Base-by-base conservation (phyloP, 2,888 invertebrate species). In the Tinea semifulvella region DNA sequence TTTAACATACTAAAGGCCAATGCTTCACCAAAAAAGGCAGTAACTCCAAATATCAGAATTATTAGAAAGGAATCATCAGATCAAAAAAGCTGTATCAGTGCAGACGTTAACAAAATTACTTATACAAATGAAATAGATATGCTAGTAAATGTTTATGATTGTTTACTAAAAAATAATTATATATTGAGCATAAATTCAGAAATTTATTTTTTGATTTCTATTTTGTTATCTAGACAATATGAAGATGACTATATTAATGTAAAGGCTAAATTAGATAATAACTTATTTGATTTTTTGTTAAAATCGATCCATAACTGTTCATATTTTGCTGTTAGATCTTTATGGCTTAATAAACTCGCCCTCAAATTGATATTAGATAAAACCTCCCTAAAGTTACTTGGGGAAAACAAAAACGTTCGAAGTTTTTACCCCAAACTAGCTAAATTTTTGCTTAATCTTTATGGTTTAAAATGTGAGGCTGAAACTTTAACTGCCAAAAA, bases 321-420 rank as follows among this genome's bases (percentile, higher is more conserved):
- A 2, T 93, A 89, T 71, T 94, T 94, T 73, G 86, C 91, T 16
- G 71, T 86, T 0, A 79, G 82, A 46, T 85, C 89, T 1, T 66
- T 94, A 19, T 83, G 85, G 61, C 70, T 80, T 18, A 84, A 88
- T 51, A 65, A 76, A 28, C 60, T 69, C n/a, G 56, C 86, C 10
- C 57, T 92, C 4, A 70, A 82, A 48, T 70, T 85, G 10, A 61
- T 74, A 17, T 65, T 89, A 42, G 89, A 90, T 55, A 84, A 84
- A 58, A 75, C 81, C 14, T 88, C 90, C 0, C 61, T 94, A 25
- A 85, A 86, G 53, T 81, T 88, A 16, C 67, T 92, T 1, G 79
- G 85, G 0, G 88, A 90, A 51, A 90, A 90, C 61, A 84, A 84
- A 44, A 82, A 88, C 31, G 68, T 93, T 1, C 62, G 75, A 8